Evolutionary conservation across 2,888 invertebrate genomes (phyloP).

Genomic region (Yponomeuta sedellus): DNA sequence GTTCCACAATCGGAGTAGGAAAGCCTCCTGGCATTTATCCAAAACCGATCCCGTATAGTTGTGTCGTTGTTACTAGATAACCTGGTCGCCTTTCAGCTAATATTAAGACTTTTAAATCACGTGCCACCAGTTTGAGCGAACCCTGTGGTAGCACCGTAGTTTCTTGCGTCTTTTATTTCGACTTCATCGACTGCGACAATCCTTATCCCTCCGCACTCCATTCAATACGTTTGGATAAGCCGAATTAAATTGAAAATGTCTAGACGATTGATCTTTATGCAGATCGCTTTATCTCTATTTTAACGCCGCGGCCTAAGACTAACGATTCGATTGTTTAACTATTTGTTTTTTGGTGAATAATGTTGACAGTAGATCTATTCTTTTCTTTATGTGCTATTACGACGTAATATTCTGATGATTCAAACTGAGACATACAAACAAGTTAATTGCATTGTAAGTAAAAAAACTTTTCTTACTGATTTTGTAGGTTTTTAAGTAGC

Average conservation of each 20-base stretch:
- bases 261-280: conserved; percentile 11
- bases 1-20: not conserved
- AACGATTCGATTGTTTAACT: not conserved
- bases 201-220: conserved; percentile 37
- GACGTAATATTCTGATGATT: too few species aligned
- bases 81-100: not conserved
- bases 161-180: conserved; percentile 47
- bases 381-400: too few species aligned
- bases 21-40: conserved; percentile 2
- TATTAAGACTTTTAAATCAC: not conserved
- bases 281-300: conserved; percentile 6
- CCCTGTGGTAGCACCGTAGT: not conserved
- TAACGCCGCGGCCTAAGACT: not conserved
- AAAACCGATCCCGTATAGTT: not conserved
- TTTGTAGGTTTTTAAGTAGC: too few species aligned
- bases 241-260: conserved; percentile 14
- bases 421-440: too few species aligned
- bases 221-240: conserved; percentile 32
- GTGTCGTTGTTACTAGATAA: not conserved
- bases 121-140: not conserved
- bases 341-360: not conserved
- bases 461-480: too few species aligned
- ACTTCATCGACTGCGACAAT: conserved; percentile 47
- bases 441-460: too few species aligned
- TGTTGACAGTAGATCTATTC: not conserved